Evolutionary conservation across 2,113 vertebrate genomes (phyloP), one percentile per base, ranked within the genome.

Genomic region (Tachysurus vachellii): DNA sequence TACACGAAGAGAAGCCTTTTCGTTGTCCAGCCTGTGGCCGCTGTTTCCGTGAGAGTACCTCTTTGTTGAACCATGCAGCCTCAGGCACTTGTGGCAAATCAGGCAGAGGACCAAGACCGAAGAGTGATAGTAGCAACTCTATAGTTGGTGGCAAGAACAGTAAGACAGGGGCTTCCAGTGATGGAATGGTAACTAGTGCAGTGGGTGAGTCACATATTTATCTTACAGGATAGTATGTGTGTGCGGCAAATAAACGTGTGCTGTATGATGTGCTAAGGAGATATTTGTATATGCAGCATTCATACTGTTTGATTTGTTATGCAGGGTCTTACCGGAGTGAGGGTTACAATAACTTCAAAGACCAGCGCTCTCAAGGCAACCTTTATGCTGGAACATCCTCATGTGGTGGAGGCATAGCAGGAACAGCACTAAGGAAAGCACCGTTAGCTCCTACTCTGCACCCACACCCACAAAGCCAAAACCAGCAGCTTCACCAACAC

Each of bases 1-100:
- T 97, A n/a, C 97, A 99, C 91, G 96, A 97, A 50, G 96, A 96
- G 90, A 95, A 97, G 76, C 94, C 96, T 80, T 96, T 97, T 86
- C 96, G 97, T 54, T 98, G 97, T 81, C 96, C 95, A 0, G 94
- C 97, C 82, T 99, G 97, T 87, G 97, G 97, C 57, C 97, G 97
- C 89, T 95, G 96, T 82, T 99, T 98, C 91, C 97, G 97, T 6
- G 97, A 98, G 44, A 95, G 96, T 62, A 96, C 97, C 31, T 99
- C 97, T 85, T 95, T 99, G 70, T 95, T 97, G 84, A 97, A 97
- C 92, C 97, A 98, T 92, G 97, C 97, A 88, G 96, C 96, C 26
- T 96, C 97, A 19, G 97, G 97, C 84, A 96, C 96, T 88, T 95
- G 95, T 91, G 95, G 95, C 91, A 96, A 96, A 93, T 95, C 95